phyloP scores from a whole-genome alignment of 2,113 vertebrate genomes.

The Osmerus eperlanus region DNA sequence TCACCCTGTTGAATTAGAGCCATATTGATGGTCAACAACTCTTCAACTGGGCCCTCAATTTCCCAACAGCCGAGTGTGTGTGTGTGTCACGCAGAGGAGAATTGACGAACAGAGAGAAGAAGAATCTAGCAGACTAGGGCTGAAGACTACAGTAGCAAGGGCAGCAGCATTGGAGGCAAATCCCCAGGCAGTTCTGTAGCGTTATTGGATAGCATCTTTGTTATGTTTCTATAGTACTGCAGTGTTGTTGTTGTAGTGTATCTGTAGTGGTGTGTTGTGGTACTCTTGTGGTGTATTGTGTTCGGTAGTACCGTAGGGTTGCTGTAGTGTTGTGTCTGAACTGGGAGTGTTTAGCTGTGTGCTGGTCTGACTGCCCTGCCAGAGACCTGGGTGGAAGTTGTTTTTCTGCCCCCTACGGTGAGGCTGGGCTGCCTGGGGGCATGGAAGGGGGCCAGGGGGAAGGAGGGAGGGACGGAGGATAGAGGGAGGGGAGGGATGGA shows the following conservation, averaged over 20 bases:
- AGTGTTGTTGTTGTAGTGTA: too few species aligned
- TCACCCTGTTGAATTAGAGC: constrained; percentile 7
- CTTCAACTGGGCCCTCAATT: background rate
- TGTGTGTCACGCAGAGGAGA: background rate
- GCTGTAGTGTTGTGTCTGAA: constrained; percentile 5
- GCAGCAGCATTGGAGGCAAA: too few species aligned
- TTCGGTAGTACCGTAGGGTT: background rate
- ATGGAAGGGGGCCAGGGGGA: constrained; percentile 69
- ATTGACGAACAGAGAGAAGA: background rate
- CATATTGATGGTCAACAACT: constrained; percentile 11
- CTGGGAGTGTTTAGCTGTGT: constrained; percentile 18
- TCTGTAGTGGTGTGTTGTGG: too few species aligned
- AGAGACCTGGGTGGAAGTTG: constrained; percentile 75
- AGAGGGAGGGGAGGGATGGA: constrained; percentile 53
- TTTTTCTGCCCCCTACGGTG: constrained; percentile 77
- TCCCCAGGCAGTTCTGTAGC: too few species aligned
- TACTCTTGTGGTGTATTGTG: background rate
- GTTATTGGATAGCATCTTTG: too few species aligned
- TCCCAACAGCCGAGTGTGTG: background rate
- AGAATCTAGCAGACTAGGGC: background rate
- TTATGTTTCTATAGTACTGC: too few species aligned
- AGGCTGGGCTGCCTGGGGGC: constrained; percentile 67
- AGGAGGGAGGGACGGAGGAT: constrained; percentile 41
- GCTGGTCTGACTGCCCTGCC: constrained; percentile 64
- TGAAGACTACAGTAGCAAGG: too few species aligned